Conservation (phyloP, 2,888 invertebrate genomes). For the Podotricha telesiphe region DNA sequence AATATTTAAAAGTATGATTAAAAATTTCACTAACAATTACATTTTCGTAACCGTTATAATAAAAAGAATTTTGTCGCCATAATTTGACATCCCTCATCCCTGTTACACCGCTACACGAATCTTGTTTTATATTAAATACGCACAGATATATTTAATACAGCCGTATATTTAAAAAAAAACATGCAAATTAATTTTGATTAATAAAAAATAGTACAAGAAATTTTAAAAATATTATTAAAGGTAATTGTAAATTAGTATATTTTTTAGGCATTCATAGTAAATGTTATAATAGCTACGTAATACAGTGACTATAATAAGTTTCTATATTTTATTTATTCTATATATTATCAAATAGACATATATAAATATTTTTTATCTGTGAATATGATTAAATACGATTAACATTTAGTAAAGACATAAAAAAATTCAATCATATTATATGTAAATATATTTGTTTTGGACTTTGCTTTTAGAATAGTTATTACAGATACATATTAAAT, state of each 20-base stretch:
- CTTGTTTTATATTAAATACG: neutral
- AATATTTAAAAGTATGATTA: neutral
- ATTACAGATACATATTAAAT: no score
- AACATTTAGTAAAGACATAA: slow-evolving; percentile 11
- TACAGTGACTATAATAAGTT: no score
- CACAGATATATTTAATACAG: neutral
- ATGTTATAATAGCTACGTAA: no score
- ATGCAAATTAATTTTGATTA: no score
- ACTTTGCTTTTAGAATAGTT: neutral
- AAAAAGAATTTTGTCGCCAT: neutral
- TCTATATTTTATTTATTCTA: no score
- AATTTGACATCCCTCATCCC: slow-evolving; percentile 1
- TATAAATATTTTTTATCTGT: neutral
- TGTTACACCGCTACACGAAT: neutral
- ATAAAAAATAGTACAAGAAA: no score
- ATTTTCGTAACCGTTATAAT: neutral
- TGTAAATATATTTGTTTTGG: slow-evolving; percentile 8
- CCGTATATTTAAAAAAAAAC: neutral
- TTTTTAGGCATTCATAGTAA: no score
- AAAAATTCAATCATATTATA: neutral
- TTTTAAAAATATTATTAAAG: no score
- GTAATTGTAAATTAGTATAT: no score
- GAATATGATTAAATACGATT: neutral
- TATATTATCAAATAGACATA: neutral
- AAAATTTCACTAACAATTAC: neutral